Conservation (phyloP, 92 coral and sea anemone species). For the Palythoa caribaeorum region DNA sequence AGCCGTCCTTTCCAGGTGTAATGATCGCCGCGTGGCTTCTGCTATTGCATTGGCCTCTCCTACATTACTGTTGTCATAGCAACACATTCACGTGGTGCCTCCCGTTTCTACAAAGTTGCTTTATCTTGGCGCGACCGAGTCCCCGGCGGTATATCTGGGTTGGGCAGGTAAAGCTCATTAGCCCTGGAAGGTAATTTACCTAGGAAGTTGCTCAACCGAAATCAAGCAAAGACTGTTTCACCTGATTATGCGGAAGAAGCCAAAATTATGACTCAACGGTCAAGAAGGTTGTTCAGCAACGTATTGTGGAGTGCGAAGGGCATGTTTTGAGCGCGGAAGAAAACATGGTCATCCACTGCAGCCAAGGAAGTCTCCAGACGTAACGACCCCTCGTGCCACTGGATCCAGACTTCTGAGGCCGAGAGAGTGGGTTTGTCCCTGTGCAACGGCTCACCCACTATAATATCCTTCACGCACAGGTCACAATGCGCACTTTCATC, state of each 20-base stretch:
- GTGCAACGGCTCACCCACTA: no score
- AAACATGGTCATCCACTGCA: slow-evolving; percentile 6
- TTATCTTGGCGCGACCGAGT: no score
- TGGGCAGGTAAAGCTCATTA: not conserved
- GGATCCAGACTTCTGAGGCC: not conserved
- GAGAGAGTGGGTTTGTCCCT: no score
- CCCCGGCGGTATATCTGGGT: not conserved
- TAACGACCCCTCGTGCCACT: slow-evolving; percentile 27
- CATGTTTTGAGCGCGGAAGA: slow-evolving; percentile 32
- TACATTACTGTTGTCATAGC: not conserved
- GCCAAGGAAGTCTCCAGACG: slow-evolving; percentile 18
- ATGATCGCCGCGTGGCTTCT: not conserved
- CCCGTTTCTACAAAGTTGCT: not conserved
- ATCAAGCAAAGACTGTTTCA: no score
- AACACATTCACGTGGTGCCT: not conserved
- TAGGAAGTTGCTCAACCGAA: not conserved
- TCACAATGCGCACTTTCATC: slow-evolving; percentile 29
- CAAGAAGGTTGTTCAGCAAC: no score
- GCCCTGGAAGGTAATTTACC: not conserved
- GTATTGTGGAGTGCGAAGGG: not conserved
- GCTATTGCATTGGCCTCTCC: not conserved
- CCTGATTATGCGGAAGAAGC: no score
- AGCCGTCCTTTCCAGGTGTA: not conserved
- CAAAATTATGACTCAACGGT: not conserved
- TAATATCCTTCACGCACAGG: not conserved